Base-by-base conservation (phyloP, 2,888 invertebrate species). In the Crioceris asparagi region DNA sequence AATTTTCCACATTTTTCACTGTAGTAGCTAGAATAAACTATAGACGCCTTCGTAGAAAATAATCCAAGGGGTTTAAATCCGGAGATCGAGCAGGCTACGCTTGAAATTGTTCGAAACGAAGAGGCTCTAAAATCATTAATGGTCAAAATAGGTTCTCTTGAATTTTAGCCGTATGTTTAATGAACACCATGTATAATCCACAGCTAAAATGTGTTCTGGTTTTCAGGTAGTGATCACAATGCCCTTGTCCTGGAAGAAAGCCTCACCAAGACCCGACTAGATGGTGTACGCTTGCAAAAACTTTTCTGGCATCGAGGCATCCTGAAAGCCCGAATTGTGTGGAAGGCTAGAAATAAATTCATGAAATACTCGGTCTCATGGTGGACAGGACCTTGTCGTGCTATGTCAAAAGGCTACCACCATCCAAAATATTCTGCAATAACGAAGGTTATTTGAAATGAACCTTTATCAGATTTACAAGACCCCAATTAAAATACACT, bases 391-490 rank as follows among this genome's bases (percentile, higher is more conserved):
- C 49, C 54, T 1, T 64, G 61, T 36, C 49, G 68, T 49, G 66
- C 66, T 48, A 59, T 59, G 43, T 60, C 64, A 40, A 53, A 53
- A 32, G 60, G 65, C 40, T 48, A 53, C 23, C 59, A 61, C 17
- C 62, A 61, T 47, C 67, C 68, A 49, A 68, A 65, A 40, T 57
- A 70, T 36, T 64, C 68, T 2, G 73, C 70, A 7, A 67, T 65
- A n/a, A 73, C 74, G 14, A 68, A 70, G 62, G 75, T 74, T 65
- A 50, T 3, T 4, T 6, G n/a, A n/a, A n/a, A n/a, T n/a, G n/a
- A n/a, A n/a, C n/a, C n/a, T n/a, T n/a, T n/a, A n/a, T n/a, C n/a
- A n/a, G n/a, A n/a, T n/a, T n/a, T n/a, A n/a, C n/a, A n/a, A n/a
- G 23, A 21, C 10, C 10, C 23, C 10, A 21, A 12, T 29, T n/a